Base-by-base conservation (phyloP, 2,113 vertebrate species). In the Gulo gulo region DNA sequence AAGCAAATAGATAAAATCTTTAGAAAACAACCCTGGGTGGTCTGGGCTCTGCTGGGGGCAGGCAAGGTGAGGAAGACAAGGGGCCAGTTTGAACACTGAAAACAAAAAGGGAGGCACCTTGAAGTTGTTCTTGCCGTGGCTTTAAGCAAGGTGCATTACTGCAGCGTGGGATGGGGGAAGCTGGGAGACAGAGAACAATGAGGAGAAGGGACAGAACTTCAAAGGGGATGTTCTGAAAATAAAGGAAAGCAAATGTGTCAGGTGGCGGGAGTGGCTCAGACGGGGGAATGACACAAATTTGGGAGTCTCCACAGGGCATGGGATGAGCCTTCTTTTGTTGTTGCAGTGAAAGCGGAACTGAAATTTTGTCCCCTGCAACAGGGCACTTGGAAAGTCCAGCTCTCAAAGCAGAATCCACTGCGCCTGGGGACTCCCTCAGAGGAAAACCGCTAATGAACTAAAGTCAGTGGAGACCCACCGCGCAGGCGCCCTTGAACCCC, bases 201-300 rank as follows among this genome's bases (percentile, higher is more conserved):
- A 42, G 12, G 42, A 20, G 73, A 59, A 71, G 45, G n/a, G 59
- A 55, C 34, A 45, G 52, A 79, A 96, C 96, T 74, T 97, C 63
- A 24, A 61, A 79, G 69, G 69, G 61, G n/a, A 69, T 47, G 29
- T 57, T 90, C 80, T 63, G 47, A 45, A 83, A 63, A 36, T 26
- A 50, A 80, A 76, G 86, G 45, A n/a, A 85, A 63, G 45, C 89
- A 26, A 15, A 55, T 23, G 13, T 34, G 1, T 29, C 59, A 67
- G 63, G 26, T 26, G 6, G 6, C 0, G 2, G 45, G 15, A n/a
- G 81, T 1, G 55, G 34, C 36, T 89, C 45, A 34, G 42, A 85
- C 13, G 4, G 26, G 26, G 26, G 36, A 36, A 26, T 50, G 7
- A 87, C 29, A 12, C 12, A 55, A n/a, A 87, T 18, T 61, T 14